Conservation (phyloP, 1,140 invertebrate genomes). For the Papilio polyxenes region DNA sequence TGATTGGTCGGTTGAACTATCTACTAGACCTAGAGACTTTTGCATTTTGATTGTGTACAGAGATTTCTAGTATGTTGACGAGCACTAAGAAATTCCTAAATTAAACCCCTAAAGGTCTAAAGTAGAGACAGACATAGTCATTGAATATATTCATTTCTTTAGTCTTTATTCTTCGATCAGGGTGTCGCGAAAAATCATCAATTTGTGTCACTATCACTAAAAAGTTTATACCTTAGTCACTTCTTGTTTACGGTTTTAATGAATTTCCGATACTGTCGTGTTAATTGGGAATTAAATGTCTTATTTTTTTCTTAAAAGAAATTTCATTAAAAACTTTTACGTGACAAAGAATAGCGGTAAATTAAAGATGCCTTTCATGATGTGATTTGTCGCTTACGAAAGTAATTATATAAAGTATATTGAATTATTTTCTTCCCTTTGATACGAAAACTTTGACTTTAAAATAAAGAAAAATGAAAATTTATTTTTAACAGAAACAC, state of each 20-base stretch:
- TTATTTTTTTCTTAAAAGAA: slow-evolving; percentile 4
- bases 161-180: too few relatives aligned
- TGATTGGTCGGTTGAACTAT: too few relatives aligned
- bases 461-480: background rate
- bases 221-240: background rate
- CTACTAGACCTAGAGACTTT: too few relatives aligned
- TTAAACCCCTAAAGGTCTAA: too few relatives aligned
- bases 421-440: background rate
- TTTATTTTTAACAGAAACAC: too few relatives aligned
- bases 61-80: too few relatives aligned
- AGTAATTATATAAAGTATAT: background rate
- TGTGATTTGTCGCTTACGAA: slow-evolving; percentile 3
- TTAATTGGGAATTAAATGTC: background rate
- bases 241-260: slow-evolving; percentile 16
- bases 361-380: slow-evolving; percentile 24
- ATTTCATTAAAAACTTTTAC: slow-evolving; percentile 24
- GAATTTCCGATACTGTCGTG: background rate
- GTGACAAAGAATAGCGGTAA: slow-evolving; percentile 10
- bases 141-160: too few relatives aligned
- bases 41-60: too few relatives aligned
- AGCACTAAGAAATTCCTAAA: too few relatives aligned
- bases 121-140: too few relatives aligned
- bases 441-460: background rate
- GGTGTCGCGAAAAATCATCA: background rate
- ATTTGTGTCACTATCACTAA: background rate